These are phyloP conservation scores for Nymphalis polychloros DNA, from an alignment of 2,888 invertebrate species.

Conservation along the genomic window DNA sequence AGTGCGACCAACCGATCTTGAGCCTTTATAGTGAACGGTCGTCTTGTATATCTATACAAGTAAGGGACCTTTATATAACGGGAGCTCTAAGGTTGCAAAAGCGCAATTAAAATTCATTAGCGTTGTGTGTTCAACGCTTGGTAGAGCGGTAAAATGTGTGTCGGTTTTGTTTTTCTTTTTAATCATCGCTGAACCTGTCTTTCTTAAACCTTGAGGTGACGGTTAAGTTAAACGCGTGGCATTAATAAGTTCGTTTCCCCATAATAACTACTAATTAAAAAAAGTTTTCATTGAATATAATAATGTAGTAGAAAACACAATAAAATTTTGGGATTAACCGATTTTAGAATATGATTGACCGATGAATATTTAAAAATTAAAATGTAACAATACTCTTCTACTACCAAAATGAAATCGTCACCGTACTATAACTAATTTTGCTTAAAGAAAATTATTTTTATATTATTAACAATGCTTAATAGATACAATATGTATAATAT, in stretches of 20 bases:
- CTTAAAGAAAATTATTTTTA: too few relatives aligned
- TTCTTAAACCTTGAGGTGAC: slow-evolving; percentile 8
- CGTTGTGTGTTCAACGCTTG: slow-evolving; percentile 43
- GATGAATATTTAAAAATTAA: too few relatives aligned
- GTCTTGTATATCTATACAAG: slow-evolving; percentile 24
- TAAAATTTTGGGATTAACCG: too few relatives aligned
- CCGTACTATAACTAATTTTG: too few relatives aligned
- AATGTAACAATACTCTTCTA: too few relatives aligned
- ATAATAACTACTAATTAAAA: background rate
- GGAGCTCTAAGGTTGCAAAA: slow-evolving; percentile 45
- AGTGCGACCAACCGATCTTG: slow-evolving; percentile 42
- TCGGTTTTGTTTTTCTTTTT: slow-evolving; percentile 29
- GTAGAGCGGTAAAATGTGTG: slow-evolving; percentile 29
- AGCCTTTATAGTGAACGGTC: slow-evolving; percentile 40
- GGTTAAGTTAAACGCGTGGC: background rate
- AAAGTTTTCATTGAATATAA: background rate
- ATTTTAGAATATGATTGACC: too few relatives aligned
- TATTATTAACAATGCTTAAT: too few relatives aligned
- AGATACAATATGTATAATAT: too few relatives aligned
- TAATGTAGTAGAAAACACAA: too few relatives aligned
- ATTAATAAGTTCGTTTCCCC: background rate
- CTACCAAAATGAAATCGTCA: too few relatives aligned
- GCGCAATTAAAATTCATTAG: slow-evolving; percentile 64
- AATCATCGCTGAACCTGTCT: slow-evolving; percentile 13
- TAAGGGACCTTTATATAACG: slow-evolving; percentile 42